Base-by-base conservation (phyloP, 2,888 invertebrate species). In the Barypeithes pellucidus region DNA sequence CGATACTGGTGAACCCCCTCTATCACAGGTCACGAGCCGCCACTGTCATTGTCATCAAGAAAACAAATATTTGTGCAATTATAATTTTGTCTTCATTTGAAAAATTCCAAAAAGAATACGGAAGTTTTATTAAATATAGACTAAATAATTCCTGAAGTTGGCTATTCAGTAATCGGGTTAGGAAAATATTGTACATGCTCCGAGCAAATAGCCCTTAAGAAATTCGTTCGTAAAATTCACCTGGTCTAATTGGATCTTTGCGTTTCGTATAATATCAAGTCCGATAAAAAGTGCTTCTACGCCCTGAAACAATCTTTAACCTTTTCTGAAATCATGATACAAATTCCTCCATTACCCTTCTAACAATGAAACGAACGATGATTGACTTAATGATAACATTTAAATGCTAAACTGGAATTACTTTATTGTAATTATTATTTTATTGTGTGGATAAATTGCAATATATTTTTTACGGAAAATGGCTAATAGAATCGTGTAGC, bases 341-440 rank as follows among this genome's bases (percentile, higher is more conserved):
- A 68, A 57, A 63, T 68, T 67, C 67, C 20, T 41, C 59, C 59
- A 67, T 54, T 67, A 67, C 20, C 61, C 62, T 47, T 57, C 63
- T 59, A 66, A 72, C 67, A 67, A 76, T 43, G 63, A 22, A 59
- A 52, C 59, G 45, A 67, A 74, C 67, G 65, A 68, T 72, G 72
- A 70, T 72, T 63, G 70, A 75, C 75, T 76, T 75, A 75, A 75
- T 66, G 76, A 76, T 69, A 72, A 66, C 68, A 72, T 66, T 70
- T 68, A 67, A 72, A 59, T 47, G 61, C 63, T 72, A 60, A 63
- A 60, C 60, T 29, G 24, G 45, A 74, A 72, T 76, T 62, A 69
- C 66, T 69, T 67, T 70, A 61, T 66, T 75, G 66, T 65, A 24
- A 47, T 59, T 61, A 47, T 59, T 61, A 61, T 60, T 61, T 57